Evolutionary conservation across 1,140 invertebrate species (phyloP).

Genomic region (Berghia stephanieae): DNA sequence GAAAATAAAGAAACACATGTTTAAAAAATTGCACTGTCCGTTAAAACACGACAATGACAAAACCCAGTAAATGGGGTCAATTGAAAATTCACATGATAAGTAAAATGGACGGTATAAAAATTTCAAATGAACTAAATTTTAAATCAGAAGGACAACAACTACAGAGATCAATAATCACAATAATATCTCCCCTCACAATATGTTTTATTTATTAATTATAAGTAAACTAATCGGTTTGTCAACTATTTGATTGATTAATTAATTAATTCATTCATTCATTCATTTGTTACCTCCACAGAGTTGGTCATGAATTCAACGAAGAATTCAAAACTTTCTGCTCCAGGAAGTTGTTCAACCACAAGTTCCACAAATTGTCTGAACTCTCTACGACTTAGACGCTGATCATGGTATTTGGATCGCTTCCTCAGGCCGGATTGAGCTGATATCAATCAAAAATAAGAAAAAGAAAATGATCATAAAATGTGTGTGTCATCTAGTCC

Average conservation of each 20-base stretch:
- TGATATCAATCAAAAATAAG: slow-evolving; percentile 32
- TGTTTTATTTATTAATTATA: not conserved
- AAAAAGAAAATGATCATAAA: not conserved
- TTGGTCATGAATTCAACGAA: slow-evolving; percentile 62
- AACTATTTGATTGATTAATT: too few species aligned
- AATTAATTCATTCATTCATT: too few species aligned
- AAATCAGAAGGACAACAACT: too few species aligned
- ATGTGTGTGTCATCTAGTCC: too few species aligned
- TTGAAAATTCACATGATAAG: not conserved
- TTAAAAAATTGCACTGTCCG: not conserved
- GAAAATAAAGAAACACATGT: slow-evolving; percentile 9
- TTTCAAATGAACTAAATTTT: not conserved
- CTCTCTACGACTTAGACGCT: slow-evolving; percentile 59
- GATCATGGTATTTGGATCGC: slow-evolving; percentile 53
- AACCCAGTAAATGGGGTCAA: not conserved
- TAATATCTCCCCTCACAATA: too few species aligned
- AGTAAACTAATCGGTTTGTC: slow-evolving; percentile 14
- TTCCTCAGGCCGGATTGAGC: slow-evolving; percentile 52
- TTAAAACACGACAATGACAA: not conserved
- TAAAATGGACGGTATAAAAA: not conserved
- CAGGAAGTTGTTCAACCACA: slow-evolving; percentile 56
- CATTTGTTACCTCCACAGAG: slow-evolving; percentile 58
- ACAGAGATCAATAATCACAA: not conserved
- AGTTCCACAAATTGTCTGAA: slow-evolving; percentile 57
- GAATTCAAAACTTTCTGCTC: slow-evolving; percentile 60